Evolutionary conservation across 2,888 invertebrate species (phyloP), one percentile per base, ranked within the genome.

Genomic region (Piscicola geometra): DNA sequence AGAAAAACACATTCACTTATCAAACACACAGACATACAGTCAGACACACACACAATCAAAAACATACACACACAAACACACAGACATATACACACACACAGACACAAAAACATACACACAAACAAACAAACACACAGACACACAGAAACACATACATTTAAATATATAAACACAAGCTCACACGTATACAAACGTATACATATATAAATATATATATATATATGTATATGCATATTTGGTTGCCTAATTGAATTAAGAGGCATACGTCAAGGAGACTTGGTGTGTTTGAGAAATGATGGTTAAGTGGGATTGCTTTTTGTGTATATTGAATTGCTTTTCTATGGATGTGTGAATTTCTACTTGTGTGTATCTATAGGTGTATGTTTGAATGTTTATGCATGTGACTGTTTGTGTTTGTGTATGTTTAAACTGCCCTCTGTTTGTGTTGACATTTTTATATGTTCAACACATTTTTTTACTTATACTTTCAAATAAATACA

Each of bases 91-190:
- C 30, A 30, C 25, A 64, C n/a, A 64, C 50, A 47, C 50, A 64
- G 9, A 69, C 69, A 69, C 69, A 33, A 9, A 69, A 9, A 69
- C 69, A 35, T 12, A 35, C 69, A 30, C 35, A 18, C 21, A 69
- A 28, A 69, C 32, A 35, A 15, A 69, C 69, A 69, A 9, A 69
- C 35, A 69, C 21, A 30, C 69, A 69, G 9, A 69, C 69, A 69
- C 35, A 69, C 69, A 69, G 5, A 33, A 28, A 69, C 18, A 69
- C 69, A 69, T 12, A 69, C 69, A 69, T n/a, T 30, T 33, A 35
- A 15, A 69, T n/a, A 69, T 12, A 69, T 33, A 69, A 9, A 69
- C 69, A 69, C 21, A 35, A 5, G 32, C 30, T 12, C 32, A 33
- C 35, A 33, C 69, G 35, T 33, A n/a, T n/a, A n/a, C n/a, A n/a